Base-by-base conservation (phyloP, 2,113 vertebrate species). In the Oxyruncus cristatus region DNA sequence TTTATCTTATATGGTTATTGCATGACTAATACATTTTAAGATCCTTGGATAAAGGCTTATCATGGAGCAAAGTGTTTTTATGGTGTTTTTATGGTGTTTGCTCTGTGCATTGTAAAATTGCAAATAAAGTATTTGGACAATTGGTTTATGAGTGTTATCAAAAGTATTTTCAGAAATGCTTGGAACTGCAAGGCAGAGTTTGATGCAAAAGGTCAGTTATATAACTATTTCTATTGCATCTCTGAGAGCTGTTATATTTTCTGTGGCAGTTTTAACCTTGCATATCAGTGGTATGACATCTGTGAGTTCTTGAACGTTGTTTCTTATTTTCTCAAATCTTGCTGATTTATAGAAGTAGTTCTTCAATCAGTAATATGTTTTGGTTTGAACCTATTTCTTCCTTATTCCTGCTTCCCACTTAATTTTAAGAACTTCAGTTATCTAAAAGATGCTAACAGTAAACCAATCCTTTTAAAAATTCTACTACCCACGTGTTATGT, bases 301-400 rank as follows among this genome's bases (percentile, higher is more conserved):
- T 44, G 49, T 53, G 42, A 76, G 39, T 76, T 94, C 49, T 68
- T 65, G 50, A 52, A 78, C 0, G 0, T 56, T 52, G 24, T 92
- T 86, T 90, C 56, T 52, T 81, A 79, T 75, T 85, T 96, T 92
- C 56, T 95, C 90, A 92, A 28, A 89, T 93, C 32, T 73, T 83
- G 39, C 33, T 88, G 58, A 96, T 93, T 95, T 91, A 89, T 68
- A 87, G 55, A 94, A 91, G 35, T 75, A 62, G 63, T 74, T 91
- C 58, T 93, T 76, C 66, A 81, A 84, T 93, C 75, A 75, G 50
- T 52, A 77, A 42, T 17, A 52, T 42, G 21, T 66, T 32, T 88
- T 92, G 8, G 33, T 75, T 77, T 83, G n/a, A 67, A 65, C 32
- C 74, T 93, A 68, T 66, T 96, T 70, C 75, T 96, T 79, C 67